Evolutionary conservation across 2,888 invertebrate genomes (phyloP), one percentile per base, ranked within the genome.

Genomic region (Drosophila trichaetosa): DNA sequence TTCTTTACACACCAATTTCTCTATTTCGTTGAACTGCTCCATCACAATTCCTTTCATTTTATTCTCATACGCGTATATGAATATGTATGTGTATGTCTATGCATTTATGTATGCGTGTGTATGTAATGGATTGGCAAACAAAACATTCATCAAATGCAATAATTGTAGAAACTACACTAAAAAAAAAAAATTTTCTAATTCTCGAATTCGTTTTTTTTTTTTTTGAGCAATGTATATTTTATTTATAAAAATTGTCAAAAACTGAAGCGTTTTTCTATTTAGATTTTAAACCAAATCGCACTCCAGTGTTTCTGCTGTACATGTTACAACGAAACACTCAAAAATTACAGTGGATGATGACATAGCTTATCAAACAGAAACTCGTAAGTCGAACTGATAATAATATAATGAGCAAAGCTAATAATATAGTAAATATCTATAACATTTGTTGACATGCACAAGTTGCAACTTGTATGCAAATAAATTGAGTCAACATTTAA

Each of bases 11-110:
- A 73, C 31, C 51, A 38, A 53, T 73, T 80, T 84, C 69, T 69
- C 64, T 69, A 63, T 74, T 84, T 80, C 84, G 69, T 71, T 84
- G 82, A 82, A 84, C 82, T 66, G 66, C 58, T 56, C 34, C 42
- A 36, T n/a, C 42, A 58, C 42, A 67, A 68, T 80, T 69, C 52
- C n/a, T 10, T 33, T 48, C 53, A 40, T 51, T 42, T 53, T 51
- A 42, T 69, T 62, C 33, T 40, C 59, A 42, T 18, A 10, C 51
- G 16, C 16, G 24, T 16, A 8, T 24, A 46, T 54, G 18, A 16
- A 48, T 18, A 48, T 49, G 24, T 31, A 49, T 58, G 34, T 48
- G 10, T 24, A 21, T 6, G 21, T 40, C 2, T 40, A 40, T 5
- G 10, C 27, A 31, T 27, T 16, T 21, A 2, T 51, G 6, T 13